Conservation (phyloP, 2,113 vertebrate species). For the Xenus cinereus region DNA sequence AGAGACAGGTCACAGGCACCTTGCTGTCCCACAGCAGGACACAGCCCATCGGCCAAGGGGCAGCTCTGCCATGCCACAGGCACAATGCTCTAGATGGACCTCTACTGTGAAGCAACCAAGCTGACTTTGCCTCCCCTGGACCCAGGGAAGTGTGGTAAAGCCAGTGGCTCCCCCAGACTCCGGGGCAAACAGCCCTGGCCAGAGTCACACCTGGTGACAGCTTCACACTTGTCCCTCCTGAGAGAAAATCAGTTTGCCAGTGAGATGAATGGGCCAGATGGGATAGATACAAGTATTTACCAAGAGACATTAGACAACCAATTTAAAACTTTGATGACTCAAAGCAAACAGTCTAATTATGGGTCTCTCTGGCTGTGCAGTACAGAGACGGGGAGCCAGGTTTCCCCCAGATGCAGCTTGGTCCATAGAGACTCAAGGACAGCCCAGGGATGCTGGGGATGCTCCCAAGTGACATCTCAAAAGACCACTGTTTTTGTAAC, state of each 20-base stretch:
- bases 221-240: neutral
- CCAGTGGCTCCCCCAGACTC: neutral
- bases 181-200: neutral
- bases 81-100: neutral
- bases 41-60: neutral
- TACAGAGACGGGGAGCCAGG: neutral
- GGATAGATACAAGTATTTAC: neutral
- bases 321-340: neutral
- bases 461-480: neutral
- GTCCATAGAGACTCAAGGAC: neutral
- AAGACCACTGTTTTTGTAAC: neutral
- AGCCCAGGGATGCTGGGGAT: neutral
- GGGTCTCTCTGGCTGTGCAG: neutral
- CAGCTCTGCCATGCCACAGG: neutral
- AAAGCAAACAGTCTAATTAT: neutral
- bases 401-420: neutral
- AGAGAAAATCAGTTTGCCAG: neutral
- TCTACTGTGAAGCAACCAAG: neutral
- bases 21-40: accelerated
- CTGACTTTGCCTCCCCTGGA: neutral
- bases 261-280: neutral
- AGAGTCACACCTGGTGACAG: neutral
- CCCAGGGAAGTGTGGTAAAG: neutral
- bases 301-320: neutral
- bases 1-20: accelerated